Base-by-base conservation (phyloP, 2,113 vertebrate species). In the Melanerpes aurifrons region DNA sequence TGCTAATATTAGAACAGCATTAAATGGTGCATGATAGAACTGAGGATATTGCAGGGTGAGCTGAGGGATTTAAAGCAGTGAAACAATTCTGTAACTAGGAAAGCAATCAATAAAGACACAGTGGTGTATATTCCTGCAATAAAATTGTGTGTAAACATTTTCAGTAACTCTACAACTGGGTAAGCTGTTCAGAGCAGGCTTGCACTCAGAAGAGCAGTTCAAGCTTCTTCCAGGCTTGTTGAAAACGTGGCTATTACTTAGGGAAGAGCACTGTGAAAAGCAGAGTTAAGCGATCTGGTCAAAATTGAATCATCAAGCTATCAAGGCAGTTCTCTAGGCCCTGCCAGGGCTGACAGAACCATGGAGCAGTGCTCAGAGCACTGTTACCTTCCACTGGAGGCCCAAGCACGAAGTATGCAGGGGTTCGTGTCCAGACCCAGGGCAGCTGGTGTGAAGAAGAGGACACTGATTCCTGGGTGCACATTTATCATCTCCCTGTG, bases 1-100 rank as follows among this genome's bases (percentile, higher is more conserved):
- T 95, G 86, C 95, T 97, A 95, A 96, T 96, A 96, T 96, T 97
- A 97, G 96, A 94, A 87, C n/a, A 2, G 53, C 43, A 50, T 86
- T 96, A 93, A 96, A 93, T 82, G 93, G 70, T 87, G 81, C 67
- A 28, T 90, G 87, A 72, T 75, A 3, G 40, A 82, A 64, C 80
- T 70, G 68, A 63, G 74, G 68, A 90, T 35, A 56, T 29, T 68
- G 43, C 64, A 81, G 77, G 56, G 62, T 86, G 87, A 90, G 77
- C 80, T 69, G 62, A 0, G 1, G 74, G 47, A 6, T 50, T 92
- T 82, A 48, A 70, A 85, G 67, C 63, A 74, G 54, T 54, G 48
- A 71, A 89, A 74, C 69, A n/a, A 18, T 64, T 83, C 82, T 35
- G 12, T 71, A 89, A 67, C 66, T 56, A 78, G 69, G 73, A 82